Conservation (phyloP, 30 jellyfish, hydroid and myxozoan species). For the Nemopilema nomurai region DNA sequence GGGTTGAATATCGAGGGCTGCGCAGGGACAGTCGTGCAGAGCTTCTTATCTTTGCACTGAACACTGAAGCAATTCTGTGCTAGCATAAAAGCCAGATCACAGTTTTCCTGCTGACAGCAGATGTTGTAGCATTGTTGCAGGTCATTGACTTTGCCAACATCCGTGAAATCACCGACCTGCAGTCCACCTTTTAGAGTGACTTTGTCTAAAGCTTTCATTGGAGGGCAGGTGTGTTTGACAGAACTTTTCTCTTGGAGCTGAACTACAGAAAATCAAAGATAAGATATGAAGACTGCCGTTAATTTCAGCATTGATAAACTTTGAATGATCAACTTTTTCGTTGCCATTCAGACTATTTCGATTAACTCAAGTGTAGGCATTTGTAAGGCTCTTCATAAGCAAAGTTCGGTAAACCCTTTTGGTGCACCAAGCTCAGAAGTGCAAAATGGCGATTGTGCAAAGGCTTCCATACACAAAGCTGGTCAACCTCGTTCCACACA, state of each 20-base stretch:
- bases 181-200: constrained; percentile 98
- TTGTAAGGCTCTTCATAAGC: no score
- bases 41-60: constrained; percentile 87
- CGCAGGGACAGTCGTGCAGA: constrained; percentile 92
- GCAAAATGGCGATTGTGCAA: no score
- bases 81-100: constrained; percentile 96
- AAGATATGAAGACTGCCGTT: not conserved
- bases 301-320: no score
- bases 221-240: constrained; percentile 75
- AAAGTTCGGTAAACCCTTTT: no score
- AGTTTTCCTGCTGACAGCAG: constrained; percentile 95
- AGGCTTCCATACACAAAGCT: no score
- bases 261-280: constrained; percentile 29
- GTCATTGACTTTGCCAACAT: constrained; percentile 82
- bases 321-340: no score
- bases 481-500: no score
- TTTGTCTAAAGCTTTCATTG: constrained; percentile 76
- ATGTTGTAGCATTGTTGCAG: constrained; percentile 93
- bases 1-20: constrained; percentile 98
- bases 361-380: no score
- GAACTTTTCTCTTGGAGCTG: constrained; percentile 78
- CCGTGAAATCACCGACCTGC: constrained; percentile 99
- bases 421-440: no score
- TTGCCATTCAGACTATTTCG: no score
- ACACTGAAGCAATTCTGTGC: constrained; percentile 98